A percentile compares a stretch with the other conserved stretches of the same genome.
These are phyloP conservation scores for Diplolepis rosae DNA, from an alignment of 2,888 invertebrate genomes.

Conservation along the genomic window DNA sequence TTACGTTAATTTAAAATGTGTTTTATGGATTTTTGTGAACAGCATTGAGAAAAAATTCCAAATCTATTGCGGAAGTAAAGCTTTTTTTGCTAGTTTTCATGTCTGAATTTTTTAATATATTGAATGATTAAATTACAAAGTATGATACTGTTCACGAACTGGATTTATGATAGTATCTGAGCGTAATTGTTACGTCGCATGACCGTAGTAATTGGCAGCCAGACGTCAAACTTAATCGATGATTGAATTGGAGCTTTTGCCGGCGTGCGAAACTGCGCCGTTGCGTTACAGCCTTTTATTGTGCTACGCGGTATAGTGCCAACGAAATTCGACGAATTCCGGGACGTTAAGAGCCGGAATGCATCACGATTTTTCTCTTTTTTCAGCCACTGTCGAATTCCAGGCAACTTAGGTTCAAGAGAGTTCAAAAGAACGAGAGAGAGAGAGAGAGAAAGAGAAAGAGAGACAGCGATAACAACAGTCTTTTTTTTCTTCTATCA, in stretches of 20 bases:
- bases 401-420: constrained; percentile 49
- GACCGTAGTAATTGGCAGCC: constrained; percentile 3
- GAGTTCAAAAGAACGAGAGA: constrained; percentile 52
- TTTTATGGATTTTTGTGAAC: too few species aligned
- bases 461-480: constrained; percentile 34
- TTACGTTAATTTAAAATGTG: too few species aligned
- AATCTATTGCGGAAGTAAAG: too few species aligned
- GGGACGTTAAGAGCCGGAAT: constrained; percentile 48
- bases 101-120: background rate
- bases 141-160: background rate
- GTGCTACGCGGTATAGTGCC: constrained; percentile 37
- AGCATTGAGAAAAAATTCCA: too few species aligned
- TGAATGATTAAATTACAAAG: background rate
- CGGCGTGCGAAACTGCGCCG: constrained; percentile 39
- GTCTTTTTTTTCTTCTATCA: background rate
- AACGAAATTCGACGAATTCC: constrained; percentile 49
- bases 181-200: constrained; percentile 24
- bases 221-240: constrained; percentile 29
- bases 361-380: constrained; percentile 42
- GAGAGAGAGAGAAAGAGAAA: too few species aligned
- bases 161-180: constrained; percentile 8
- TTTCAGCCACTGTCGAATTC: constrained; percentile 47
- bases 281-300: too few species aligned
- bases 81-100: too few species aligned
- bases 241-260: constrained; percentile 24